A percentile compares a stretch with the other conserved stretches of the same genome.
These are phyloP conservation scores for Thereva nobilitata DNA, from an alignment of 2,888 invertebrate genomes.

Conservation along the genomic window DNA sequence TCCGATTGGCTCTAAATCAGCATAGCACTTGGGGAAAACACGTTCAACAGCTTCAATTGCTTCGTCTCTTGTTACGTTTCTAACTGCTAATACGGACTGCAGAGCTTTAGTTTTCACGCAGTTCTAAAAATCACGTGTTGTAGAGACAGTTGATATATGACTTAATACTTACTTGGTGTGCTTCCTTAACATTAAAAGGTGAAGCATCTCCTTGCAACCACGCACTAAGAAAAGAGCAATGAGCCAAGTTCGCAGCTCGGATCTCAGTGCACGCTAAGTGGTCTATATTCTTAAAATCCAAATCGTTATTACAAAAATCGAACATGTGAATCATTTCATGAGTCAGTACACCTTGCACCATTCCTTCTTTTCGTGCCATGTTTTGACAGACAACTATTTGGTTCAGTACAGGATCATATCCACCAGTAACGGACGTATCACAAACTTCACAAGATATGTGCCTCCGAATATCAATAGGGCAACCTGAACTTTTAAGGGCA, in stretches of 20 bases:
- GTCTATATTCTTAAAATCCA: slow-evolving; percentile 86
- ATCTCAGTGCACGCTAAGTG: slow-evolving; percentile 96
- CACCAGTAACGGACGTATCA: slow-evolving; percentile 80
- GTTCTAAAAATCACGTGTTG: slow-evolving; percentile 60
- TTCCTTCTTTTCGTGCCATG: slow-evolving; percentile 68
- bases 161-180: slow-evolving; percentile 69
- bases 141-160: neutral
- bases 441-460: slow-evolving; percentile 94
- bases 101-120: slow-evolving; percentile 91
- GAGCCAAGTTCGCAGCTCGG: slow-evolving; percentile 89
- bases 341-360: slow-evolving; percentile 79
- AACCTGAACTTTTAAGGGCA: slow-evolving; percentile 67
- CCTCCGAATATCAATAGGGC: slow-evolving; percentile 79
- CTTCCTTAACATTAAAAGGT: slow-evolving; percentile 69
- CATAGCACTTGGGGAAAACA: slow-evolving; percentile 89
- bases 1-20: slow-evolving; percentile 90
- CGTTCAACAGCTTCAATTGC: slow-evolving; percentile 79
- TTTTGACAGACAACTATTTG: slow-evolving; percentile 89
- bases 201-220: slow-evolving; percentile 77
- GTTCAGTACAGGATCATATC: slow-evolving; percentile 64
- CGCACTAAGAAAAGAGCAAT: slow-evolving; percentile 86
- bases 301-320: slow-evolving; percentile 85
- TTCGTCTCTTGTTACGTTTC: slow-evolving; percentile 71
- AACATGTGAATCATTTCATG: slow-evolving; percentile 98
- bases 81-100: slow-evolving; percentile 79